Percentiles rank a stretch among this genome's conserved stretches.
Evolutionary conservation across 2,797 vertebrate genomes (phyloP).

Genomic region (Darevskia nairensis): DNA sequence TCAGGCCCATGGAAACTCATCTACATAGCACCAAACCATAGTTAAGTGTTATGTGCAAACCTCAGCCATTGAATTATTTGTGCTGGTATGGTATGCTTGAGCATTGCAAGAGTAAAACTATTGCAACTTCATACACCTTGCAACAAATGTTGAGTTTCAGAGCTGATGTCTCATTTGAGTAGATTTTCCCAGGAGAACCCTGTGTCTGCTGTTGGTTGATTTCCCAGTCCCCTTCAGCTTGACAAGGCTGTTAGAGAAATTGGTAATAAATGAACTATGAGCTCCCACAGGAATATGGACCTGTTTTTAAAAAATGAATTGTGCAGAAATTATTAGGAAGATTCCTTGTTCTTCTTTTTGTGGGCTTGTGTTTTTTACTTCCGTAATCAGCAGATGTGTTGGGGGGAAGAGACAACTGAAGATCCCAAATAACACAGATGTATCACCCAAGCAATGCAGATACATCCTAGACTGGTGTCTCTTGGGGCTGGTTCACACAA

Average conservation of each 20-base stretch:
- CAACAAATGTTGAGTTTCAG: not conserved
- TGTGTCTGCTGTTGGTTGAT: not conserved
- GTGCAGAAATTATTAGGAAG: not conserved
- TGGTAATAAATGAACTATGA: not conserved
- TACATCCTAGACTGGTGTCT: not conserved
- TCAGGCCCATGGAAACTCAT: too few relatives aligned
- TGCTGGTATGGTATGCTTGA: not conserved
- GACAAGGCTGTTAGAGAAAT: not conserved
- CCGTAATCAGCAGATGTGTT: not conserved
- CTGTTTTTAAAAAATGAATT: not conserved
- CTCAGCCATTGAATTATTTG: not conserved
- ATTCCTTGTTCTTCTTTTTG: not conserved
- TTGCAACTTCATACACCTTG: not conserved
- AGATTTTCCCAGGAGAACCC: not conserved
- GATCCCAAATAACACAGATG: not conserved
- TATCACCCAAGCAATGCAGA: not conserved
- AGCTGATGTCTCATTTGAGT: not conserved
- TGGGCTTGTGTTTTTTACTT: not conserved
- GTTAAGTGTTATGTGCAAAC: too few relatives aligned
- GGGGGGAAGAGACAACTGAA: not conserved
- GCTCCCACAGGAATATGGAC: not conserved
- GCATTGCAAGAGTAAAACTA: not conserved
- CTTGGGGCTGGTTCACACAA: not conserved
- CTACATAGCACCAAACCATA: too few relatives aligned
- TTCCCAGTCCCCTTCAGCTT: not conserved